Base-by-base conservation (phyloP, 30 jellyfish, hydroid and myxozoan species). In the Rhopilema esculentum region DNA sequence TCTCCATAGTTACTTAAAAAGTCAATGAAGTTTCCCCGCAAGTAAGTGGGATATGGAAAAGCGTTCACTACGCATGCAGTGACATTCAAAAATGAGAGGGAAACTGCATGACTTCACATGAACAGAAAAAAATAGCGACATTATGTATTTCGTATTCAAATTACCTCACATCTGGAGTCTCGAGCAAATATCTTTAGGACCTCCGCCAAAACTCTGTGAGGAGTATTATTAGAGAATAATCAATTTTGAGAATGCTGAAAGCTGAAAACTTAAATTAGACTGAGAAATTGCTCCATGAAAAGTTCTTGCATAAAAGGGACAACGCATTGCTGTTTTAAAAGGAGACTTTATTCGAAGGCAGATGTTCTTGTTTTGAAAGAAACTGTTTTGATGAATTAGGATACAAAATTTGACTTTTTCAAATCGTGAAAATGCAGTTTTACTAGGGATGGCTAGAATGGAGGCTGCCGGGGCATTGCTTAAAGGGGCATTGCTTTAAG, bases 131-230 rank as follows among this genome's bases (percentile, higher is more conserved):
- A n/a, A 40, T 6, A 40, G 12, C 57, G 57, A 40, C 23, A 69
- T 2, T 1, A 21, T 8, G 8, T 7, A 27, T 8, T 16, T 7
- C 27, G 7, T 16, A 40, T 74, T 12, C 17, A 23, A 21, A 51
- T 77, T 82, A 92, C 98, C 84, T 87, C 98, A 62, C 98, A 92
- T 65, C 97, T 75, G 31, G 65, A 53, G 73, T 92, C 98, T 22
- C 33, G 40, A 0, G 98, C 98, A 77, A 92, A 86, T 7, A 25
- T 51, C 49, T 82, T 81, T 31, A 92, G 82, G 23, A 86, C 72
- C 0, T 86, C 88, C 50, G 87, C 87, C 26, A 92, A 89, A 0
- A 31, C 83, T 40, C 98, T 92, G 75, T 32, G n/a, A 4, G 21
- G 51, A 25, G 12, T 23, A 0, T 17, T 0, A 24, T 8, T 2